Evolutionary conservation across 2,797 vertebrate species (phyloP).

Genomic region (Sebastes nivosus): DNA sequence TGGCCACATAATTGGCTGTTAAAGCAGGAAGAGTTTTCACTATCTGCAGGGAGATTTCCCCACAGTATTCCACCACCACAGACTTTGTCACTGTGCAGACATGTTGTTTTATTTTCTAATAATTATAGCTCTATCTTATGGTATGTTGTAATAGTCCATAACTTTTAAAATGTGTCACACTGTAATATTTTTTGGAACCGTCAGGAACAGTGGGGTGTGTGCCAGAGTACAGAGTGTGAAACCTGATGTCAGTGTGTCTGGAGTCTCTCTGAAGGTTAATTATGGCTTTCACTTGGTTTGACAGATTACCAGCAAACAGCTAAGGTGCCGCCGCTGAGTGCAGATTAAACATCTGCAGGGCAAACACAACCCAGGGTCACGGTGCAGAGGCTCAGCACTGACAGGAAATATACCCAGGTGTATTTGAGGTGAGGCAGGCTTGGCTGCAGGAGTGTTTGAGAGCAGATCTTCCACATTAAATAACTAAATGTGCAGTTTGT

Average conservation of each 20-base stretch:
- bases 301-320: conserved; percentile 66
- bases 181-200: background rate
- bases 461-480: background rate
- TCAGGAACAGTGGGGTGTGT: background rate
- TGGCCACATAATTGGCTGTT: conserved; percentile 67
- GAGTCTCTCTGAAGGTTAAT: conserved; percentile 56
- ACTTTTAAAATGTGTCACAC: background rate
- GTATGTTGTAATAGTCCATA: background rate
- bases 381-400: background rate
- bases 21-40: conserved; percentile 77
- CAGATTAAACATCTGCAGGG: conserved; percentile 63
- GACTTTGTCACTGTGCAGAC: conserved; percentile 24
- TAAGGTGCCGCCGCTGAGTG: conserved; percentile 49
- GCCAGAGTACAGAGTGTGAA: conserved; percentile 19
- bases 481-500: background rate
- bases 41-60: conserved; percentile 52
- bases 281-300: conserved; percentile 66
- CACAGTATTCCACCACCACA: conserved; percentile 27
- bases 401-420: conserved; percentile 20
- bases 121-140: background rate
- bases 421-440: conserved; percentile 2
- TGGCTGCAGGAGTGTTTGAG: background rate
- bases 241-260: conserved; percentile 42
- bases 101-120: background rate
- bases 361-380: conserved; percentile 47